These are phyloP conservation scores for Anagyrus pseudococci DNA, from an alignment of 2,888 invertebrate genomes.

Conservation along the genomic window DNA sequence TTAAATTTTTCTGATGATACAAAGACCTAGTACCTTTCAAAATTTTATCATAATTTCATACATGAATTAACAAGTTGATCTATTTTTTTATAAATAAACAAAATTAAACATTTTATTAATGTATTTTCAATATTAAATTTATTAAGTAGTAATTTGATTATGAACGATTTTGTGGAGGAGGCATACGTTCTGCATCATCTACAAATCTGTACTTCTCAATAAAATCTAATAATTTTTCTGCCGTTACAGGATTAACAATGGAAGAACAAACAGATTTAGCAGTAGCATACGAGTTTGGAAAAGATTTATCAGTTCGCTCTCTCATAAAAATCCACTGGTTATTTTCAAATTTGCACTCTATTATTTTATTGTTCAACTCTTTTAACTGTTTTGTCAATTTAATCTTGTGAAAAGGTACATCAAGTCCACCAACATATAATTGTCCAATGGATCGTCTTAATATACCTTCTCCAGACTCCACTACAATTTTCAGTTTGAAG, in stretches of 20 bases:
- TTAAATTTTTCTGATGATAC: too few relatives aligned
- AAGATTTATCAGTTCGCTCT: slow-evolving; percentile 94
- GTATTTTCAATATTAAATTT: slow-evolving; percentile 13
- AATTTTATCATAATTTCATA: too few relatives aligned
- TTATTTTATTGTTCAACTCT: slow-evolving; percentile 88
- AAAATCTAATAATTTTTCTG: slow-evolving; percentile 77
- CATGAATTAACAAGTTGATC: too few relatives aligned
- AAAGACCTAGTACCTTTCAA: too few relatives aligned
- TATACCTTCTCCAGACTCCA: slow-evolving; percentile 74
- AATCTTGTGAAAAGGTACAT: slow-evolving; percentile 74
- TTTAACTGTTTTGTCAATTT: slow-evolving; percentile 78
- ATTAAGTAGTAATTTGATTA: slow-evolving; percentile 47
- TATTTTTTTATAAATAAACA: too few relatives aligned
- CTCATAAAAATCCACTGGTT: slow-evolving; percentile 92
- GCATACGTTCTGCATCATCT: slow-evolving; percentile 76
- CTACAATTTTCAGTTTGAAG: slow-evolving; percentile 85
- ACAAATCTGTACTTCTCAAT: slow-evolving; percentile 71
- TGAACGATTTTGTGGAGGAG: slow-evolving; percentile 69
- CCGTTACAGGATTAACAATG: slow-evolving; percentile 85
- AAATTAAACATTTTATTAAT: too few relatives aligned
- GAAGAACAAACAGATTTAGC: slow-evolving; percentile 86
- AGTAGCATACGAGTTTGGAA: slow-evolving; percentile 88
- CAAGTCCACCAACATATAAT: slow-evolving; percentile 79
- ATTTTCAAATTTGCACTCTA: slow-evolving; percentile 89
- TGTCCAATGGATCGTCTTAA: slow-evolving; percentile 73